Evolutionary conservation across 2,888 invertebrate species (phyloP), one percentile per base, ranked within the genome.

Genomic region (Pyrocoelia pectoralis): DNA sequence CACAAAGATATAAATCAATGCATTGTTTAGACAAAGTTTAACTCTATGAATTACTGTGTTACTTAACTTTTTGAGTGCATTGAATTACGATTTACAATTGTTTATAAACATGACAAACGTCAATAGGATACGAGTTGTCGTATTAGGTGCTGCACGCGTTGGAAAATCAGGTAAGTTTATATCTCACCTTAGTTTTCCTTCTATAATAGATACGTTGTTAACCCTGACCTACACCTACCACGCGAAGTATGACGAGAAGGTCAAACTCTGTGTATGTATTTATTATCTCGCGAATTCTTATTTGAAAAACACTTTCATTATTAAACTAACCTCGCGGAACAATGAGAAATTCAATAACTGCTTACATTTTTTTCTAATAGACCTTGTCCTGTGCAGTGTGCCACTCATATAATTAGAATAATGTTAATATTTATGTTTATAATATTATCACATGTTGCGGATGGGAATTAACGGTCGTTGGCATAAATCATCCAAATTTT

Each of bases 81-180:
- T 13, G 12, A 28, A n/a, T 9, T 52, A 17, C 41, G n/a, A 12
- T 54, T 14, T 9, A 14, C 4, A 14, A 29, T 51, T 51, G 13
- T 33, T 14, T 24, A 14, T 17, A 15, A 57, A 63, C 38, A 90
- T 91, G 90, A 91, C 91, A 83, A 90, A 90, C 84, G 88, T 89
- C 80, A 90, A 88, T 83, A 88, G 89, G 81, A 91, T 91, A 83
- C 87, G 89, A 85, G 90, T 91, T 81, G 91, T 91, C 83, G 90
- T 91, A 80, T 84, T 91, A 79, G 91, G 91, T 77, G 88, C 89
- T 80, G 86, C 90, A 76, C 85, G 88, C 78, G 90, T 91, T 79
- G 91, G 91, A 77, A 91, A 91, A 84, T 90, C 91, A 82, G 91
- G 91, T 91, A 82, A 86, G 87, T 84, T 73, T 75, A 46, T 46